Percentiles rank a stretch among this genome's conserved stretches.
Conservation (phyloP, 2,113 vertebrate genomes). For the Puffinus mauretanicus region DNA sequence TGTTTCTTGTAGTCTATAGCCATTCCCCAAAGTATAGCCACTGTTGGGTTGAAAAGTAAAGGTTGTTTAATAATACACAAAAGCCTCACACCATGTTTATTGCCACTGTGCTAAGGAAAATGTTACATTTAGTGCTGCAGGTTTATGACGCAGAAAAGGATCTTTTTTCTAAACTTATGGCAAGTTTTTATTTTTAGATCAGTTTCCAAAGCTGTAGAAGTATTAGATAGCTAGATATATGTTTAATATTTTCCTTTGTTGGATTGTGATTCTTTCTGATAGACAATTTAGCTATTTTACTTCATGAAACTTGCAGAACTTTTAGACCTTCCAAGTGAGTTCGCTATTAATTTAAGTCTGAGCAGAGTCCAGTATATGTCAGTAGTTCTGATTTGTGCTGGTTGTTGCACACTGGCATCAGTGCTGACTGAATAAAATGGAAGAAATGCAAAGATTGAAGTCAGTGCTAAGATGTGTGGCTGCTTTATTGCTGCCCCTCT, state of each 20-base stretch:
- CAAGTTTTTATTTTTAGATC: conserved; percentile 3
- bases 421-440: background rate
- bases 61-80: background rate
- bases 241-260: background rate
- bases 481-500: background rate
- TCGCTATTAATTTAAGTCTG: background rate
- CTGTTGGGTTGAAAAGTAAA: background rate
- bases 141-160: background rate
- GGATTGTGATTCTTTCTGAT: background rate
- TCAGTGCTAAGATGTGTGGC: background rate
- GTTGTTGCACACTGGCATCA: background rate
- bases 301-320: background rate
- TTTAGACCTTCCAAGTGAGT: background rate
- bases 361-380: background rate
- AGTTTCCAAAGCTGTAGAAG: background rate
- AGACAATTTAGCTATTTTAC: background rate
- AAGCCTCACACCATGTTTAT: background rate
- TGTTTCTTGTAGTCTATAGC: background rate
- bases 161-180: background rate
- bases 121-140: background rate
- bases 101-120: background rate
- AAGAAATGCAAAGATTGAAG: background rate
- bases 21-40: background rate
- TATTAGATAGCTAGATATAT: background rate
- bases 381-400: background rate